Percentiles rank a stretch among this genome's conserved stretches.
These are phyloP conservation scores for Drosophila malerkotliana DNA, from an alignment of 1,140 invertebrate genomes.

Conservation along the genomic window DNA sequence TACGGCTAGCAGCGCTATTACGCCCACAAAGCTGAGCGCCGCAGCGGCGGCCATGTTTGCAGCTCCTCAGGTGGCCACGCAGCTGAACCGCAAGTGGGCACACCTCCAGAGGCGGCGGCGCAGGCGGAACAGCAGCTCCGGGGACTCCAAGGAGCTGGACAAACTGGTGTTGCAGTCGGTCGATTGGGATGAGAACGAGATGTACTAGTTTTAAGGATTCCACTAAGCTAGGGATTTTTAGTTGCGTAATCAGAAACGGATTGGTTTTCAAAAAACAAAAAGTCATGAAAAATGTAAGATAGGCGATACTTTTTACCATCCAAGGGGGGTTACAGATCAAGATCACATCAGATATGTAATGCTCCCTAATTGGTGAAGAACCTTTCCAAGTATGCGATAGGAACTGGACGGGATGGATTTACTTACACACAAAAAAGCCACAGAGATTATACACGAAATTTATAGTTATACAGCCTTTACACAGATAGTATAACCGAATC, in stretches of 20 bases:
- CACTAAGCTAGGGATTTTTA: not conserved
- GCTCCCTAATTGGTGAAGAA: no score
- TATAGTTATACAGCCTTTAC: conserved; percentile 66
- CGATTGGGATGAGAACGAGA: conserved; percentile 83
- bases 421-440: conserved; percentile 43
- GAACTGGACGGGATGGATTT: conserved; percentile 22
- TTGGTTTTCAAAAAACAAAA: not conserved
- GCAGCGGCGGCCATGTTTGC: conserved; percentile 75
- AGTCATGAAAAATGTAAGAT: not conserved
- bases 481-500: conserved; percentile 36
- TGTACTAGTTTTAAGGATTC: conserved; percentile 57
- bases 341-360: not conserved
- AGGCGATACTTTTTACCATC: not conserved
- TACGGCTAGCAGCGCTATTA: conserved; percentile 70
- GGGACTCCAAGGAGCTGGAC: conserved; percentile 81
- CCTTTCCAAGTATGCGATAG: conserved; percentile 1
- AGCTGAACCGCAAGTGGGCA: conserved; percentile 79
- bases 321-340: not conserved
- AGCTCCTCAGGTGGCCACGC: conserved; percentile 73
- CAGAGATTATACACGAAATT: conserved; percentile 65
- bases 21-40: conserved; percentile 76
- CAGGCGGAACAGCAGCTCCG: conserved; percentile 80
- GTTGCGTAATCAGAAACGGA: not conserved
- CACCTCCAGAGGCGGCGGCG: conserved; percentile 70
- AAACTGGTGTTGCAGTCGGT: conserved; percentile 82